Evolutionary conservation across 2,888 invertebrate genomes (phyloP).

Genomic region (Drosophila hawaiiensis): DNA sequence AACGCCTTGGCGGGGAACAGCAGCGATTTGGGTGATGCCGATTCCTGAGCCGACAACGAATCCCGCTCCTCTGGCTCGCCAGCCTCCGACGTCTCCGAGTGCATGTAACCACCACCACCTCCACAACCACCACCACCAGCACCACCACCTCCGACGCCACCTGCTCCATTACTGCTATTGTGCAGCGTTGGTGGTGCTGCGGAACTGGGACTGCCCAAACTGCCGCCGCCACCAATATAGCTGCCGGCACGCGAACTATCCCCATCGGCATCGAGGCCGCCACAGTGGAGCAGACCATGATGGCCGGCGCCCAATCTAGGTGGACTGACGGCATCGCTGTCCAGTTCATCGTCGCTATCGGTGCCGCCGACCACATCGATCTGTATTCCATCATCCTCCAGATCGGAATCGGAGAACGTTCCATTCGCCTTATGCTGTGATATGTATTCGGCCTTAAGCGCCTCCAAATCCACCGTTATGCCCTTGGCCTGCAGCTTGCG

Average conservation of each 20-base stretch:
- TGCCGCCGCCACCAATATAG: slow-evolving; percentile 71
- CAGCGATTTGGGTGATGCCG: slow-evolving; percentile 62
- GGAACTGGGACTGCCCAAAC: slow-evolving; percentile 70
- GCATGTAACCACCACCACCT: slow-evolving; percentile 36
- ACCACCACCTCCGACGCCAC: slow-evolving; percentile 2
- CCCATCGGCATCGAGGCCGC: slow-evolving; percentile 57
- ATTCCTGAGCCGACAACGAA: slow-evolving; percentile 29
- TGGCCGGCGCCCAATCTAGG: slow-evolving; percentile 51
- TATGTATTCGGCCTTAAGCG: slow-evolving; percentile 93
- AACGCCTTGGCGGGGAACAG: slow-evolving; percentile 72
- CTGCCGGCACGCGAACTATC: slow-evolving; percentile 72
- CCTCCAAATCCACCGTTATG: slow-evolving; percentile 94
- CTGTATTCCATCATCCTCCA: slow-evolving; percentile 89
- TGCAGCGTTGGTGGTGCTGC: slow-evolving; percentile 50
- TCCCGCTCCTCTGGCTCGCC: slow-evolving; percentile 66
- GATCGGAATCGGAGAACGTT: slow-evolving; percentile 88
- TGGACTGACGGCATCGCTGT: slow-evolving; percentile 85
- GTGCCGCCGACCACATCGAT: slow-evolving; percentile 94
- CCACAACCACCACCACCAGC: slow-evolving; percentile 7
- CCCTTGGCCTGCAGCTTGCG: slow-evolving; percentile 96
- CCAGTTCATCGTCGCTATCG: slow-evolving; percentile 89
- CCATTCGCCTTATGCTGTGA: slow-evolving; percentile 89
- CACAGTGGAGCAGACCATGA: slow-evolving; percentile 56
- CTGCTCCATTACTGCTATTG: slow-evolving; percentile 53
- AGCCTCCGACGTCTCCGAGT: slow-evolving; percentile 58